A percentile compares a stretch with the other conserved stretches of the same genome.
Conservation (phyloP, 2,888 invertebrate species). For the Drosophila nr. medialis region DNA sequence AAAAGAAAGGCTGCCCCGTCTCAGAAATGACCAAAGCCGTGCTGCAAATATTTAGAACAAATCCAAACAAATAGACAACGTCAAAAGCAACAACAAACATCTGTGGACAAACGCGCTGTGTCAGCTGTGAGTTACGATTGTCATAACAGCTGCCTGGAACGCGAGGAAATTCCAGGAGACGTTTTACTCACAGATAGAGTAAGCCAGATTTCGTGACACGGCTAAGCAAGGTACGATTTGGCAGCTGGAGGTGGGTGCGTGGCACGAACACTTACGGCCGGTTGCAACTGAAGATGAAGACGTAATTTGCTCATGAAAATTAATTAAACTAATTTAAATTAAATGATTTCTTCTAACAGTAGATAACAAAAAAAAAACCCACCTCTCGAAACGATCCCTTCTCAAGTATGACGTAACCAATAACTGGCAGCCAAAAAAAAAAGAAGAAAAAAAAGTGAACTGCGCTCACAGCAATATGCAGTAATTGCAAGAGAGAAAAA, state of each 20-base stretch:
- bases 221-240: not conserved
- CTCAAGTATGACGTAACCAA: constrained; percentile 27
- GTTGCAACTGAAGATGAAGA: not conserved
- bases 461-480: constrained; percentile 5
- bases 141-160: constrained; percentile 45
- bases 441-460: not conserved
- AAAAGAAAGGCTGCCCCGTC: constrained; percentile 47
- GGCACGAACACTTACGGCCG: constrained; percentile 12
- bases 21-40: constrained; percentile 46
- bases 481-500: constrained; percentile 44
- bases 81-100: constrained; percentile 5
- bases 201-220: not conserved
- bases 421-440: constrained; percentile 41
- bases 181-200: not conserved
- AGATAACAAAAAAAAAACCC: not conserved
- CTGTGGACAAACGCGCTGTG: constrained; percentile 29
- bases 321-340: not conserved
- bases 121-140: constrained; percentile 52
- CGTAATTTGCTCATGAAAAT: not conserved
- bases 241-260: constrained; percentile 13
- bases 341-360: not conserved
- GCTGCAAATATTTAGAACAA: constrained; percentile 67
- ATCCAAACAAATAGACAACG: constrained; percentile 27
- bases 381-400: constrained; percentile 26
- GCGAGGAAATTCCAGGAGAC: constrained; percentile 18